Evolutionary conservation across 2,888 invertebrate genomes (phyloP), one percentile per base, ranked within the genome.

Genomic region (Brachylomia viminalis): DNA sequence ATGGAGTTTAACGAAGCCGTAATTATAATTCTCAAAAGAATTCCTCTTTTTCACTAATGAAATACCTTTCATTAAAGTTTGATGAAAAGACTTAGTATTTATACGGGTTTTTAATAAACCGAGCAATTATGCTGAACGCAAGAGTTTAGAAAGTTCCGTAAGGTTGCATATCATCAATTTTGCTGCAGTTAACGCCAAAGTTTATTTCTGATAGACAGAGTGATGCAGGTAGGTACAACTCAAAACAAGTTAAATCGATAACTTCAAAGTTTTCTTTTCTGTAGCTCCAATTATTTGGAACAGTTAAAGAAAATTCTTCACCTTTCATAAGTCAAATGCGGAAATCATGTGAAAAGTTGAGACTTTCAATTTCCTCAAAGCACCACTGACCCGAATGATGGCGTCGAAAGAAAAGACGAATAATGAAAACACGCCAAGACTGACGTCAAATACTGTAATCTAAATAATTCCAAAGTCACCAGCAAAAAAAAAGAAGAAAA

Each of bases 1-100:
- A 90, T 92, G 91, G 92, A 93, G 92, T 94, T 94, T 94, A 94
- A 95, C 93, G 95, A 94, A 93, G 93, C 91, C 92, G 90, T 94
- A 94, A 95, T 94, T 94, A 94, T 93, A 93, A 93, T 92, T 92
- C 91, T 93, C 89, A 92, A 94, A 94, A 92, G 93, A 93, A 90
- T 90, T 91, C 89, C 87, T 90, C 87, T 91, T 92, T 92, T 91
- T 89, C 88, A 89, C 91, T 92, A 91, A 93, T 93, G 92, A 94
- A 94, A 92, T 92, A 91, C 92, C 89, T 92, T 93, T 92, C 88
- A 93, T 93, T 92, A 91, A 92, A 92, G 88, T 91, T 91, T 92
- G 90, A 93, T 92, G 92, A 90, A 91, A 90, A 87, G 86, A 87
- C 87, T 87, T 87, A 70, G 81, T 83, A 78, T 80, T 81, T 82